These are phyloP conservation scores for Natator depressus DNA, from an alignment of 2,113 vertebrate species.

Conservation along the genomic window DNA sequence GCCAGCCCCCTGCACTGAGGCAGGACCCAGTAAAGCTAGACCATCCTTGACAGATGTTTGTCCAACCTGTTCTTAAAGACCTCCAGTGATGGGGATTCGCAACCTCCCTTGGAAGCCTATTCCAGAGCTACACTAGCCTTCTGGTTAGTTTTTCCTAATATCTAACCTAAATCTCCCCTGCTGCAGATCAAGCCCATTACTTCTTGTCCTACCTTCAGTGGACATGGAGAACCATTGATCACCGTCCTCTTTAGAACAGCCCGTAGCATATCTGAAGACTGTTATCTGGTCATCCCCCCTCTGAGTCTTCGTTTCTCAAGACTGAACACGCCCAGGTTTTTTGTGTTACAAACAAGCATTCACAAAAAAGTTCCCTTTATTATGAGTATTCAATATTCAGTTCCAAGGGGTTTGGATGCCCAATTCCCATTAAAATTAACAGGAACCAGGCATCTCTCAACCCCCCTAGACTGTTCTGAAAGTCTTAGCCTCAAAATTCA, in stretches of 20 bases:
- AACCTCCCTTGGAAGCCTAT: not conserved
- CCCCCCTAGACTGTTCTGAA: not conserved
- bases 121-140: not conserved
- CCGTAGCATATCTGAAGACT: not conserved
- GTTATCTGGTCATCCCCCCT: not conserved
- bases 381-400: not conserved
- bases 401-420: not conserved
- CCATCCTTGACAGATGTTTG: not conserved
- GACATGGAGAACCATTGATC: not conserved
- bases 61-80: not conserved
- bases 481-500: not conserved
- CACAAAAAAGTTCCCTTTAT: not conserved
- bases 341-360: not conserved
- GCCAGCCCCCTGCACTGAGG: not conserved
- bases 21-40: not conserved
- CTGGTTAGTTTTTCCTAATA: not conserved
- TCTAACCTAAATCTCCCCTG: not conserved
- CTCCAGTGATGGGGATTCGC: not conserved
- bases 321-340: not conserved
- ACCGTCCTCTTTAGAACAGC: accelerated
- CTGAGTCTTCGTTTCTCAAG: not conserved
- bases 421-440: not conserved
- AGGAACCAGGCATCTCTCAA: not conserved
- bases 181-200: not conserved
- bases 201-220: not conserved